Conservation (phyloP, 2,888 invertebrate species). For the Tricholauxania praeusta region DNA sequence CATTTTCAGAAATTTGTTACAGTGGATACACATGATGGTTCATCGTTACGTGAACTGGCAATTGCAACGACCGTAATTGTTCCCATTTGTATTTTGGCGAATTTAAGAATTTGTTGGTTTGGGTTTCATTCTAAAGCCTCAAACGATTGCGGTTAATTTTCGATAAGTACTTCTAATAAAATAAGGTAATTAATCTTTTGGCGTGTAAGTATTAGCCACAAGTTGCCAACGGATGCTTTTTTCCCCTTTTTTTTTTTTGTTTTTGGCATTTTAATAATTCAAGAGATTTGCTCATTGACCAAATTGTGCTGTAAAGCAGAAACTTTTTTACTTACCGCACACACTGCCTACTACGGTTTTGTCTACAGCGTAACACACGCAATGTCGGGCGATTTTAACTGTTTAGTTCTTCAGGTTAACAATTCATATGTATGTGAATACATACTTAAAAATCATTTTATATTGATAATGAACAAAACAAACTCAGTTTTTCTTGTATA, state of each 20-base stretch:
- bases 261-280: slow-evolving; percentile 36
- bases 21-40: slow-evolving; percentile 4
- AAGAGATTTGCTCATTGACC: slow-evolving; percentile 54
- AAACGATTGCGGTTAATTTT: slow-evolving; percentile 16
- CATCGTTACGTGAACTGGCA: slow-evolving; percentile 4
- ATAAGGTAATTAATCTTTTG: slow-evolving; percentile 31
- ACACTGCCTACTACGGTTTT: no score
- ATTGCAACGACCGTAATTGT: slow-evolving; percentile 6
- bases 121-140: no score
- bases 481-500: no score
- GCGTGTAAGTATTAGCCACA: slow-evolving; percentile 4
- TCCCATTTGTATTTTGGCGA: slow-evolving; percentile 10
- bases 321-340: not conserved
- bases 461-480: no score
- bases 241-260: not conserved
- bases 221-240: slow-evolving; percentile 19
- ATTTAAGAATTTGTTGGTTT: not conserved
- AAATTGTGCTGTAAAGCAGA: slow-evolving; percentile 62
- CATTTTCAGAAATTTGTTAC: not conserved
- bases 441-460: no score
- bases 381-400: no score
- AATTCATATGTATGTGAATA: no score
- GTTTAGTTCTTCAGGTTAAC: no score
- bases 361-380: no score
- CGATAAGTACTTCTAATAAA: slow-evolving; percentile 27